A percentile compares a stretch with the other conserved stretches of the same genome.
Evolutionary conservation across 2,888 invertebrate species (phyloP).

Genomic region (Napeogenes sylphis): DNA sequence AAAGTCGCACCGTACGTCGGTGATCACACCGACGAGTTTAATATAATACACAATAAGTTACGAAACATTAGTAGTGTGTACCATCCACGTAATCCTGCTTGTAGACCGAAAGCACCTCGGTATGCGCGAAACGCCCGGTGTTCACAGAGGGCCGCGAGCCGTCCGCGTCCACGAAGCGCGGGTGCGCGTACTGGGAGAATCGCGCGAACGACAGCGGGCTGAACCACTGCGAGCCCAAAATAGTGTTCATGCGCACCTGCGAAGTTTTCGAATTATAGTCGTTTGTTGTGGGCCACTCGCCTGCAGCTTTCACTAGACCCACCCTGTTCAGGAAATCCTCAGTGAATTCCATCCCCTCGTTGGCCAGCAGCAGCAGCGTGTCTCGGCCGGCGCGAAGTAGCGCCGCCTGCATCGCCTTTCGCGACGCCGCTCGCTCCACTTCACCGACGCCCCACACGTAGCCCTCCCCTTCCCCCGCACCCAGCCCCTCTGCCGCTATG

Average conservation of each 20-base stretch:
- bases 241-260: constrained; percentile 96
- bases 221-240: constrained; percentile 91
- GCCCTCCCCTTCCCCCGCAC: constrained; percentile 13
- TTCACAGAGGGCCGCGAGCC: constrained; percentile 76
- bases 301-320: constrained; percentile 35
- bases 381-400: constrained; percentile 84
- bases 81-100: constrained; percentile 84
- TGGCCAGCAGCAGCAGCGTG: constrained; percentile 82
- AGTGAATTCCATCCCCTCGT: constrained; percentile 83
- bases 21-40: too few relatives aligned
- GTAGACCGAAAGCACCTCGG: constrained; percentile 88
- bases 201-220: constrained; percentile 94
- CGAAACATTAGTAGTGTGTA: constrained; percentile 8
- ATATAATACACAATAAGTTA: too few relatives aligned
- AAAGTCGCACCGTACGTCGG: too few relatives aligned
- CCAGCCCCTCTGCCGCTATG: constrained; percentile 14
- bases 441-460: constrained; percentile 64
- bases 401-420: constrained; percentile 80
- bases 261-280: not conserved
- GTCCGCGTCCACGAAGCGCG: constrained; percentile 83
- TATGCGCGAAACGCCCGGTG: constrained; percentile 88
- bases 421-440: constrained; percentile 82
- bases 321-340: constrained; percentile 94
- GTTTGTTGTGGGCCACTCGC: not conserved
- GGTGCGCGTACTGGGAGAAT: constrained; percentile 85